Evolutionary conservation across 2,888 invertebrate species (phyloP).

Genomic region (Pharmacophagus antenor): DNA sequence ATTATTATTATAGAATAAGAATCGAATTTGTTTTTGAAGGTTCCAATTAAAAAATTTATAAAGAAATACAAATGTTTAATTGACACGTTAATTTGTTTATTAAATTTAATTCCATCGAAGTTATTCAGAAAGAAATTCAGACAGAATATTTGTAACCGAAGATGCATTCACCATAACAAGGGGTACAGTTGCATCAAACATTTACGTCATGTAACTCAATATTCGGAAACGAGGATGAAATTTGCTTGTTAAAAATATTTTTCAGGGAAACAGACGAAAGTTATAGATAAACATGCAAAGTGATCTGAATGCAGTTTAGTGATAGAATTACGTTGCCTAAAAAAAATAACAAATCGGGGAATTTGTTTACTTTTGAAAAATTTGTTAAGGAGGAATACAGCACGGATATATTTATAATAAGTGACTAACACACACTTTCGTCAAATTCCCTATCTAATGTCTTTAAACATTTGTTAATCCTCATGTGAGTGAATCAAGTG

Average conservation of each 20-base stretch:
- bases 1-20: no score
- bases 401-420: no score
- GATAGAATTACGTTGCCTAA: constrained; percentile 6
- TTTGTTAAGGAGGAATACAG: no score
- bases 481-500: no score
- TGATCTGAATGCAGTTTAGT: constrained; percentile 47
- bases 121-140: neutral
- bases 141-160: constrained; percentile 2
- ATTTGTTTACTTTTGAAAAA: no score
- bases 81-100: no score
- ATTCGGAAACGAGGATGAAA: constrained; percentile 10
- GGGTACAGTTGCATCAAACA: constrained; percentile 11
- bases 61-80: no score
- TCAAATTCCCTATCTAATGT: no score
- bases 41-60: no score
- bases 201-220: constrained; percentile 18
- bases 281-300: constrained; percentile 33
- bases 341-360: constrained; percentile 5
- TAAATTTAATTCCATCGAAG: neutral
- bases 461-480: no score
- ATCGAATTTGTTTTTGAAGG: no score
- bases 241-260: constrained; percentile 21
- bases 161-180: constrained; percentile 14
- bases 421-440: no score
- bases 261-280: neutral